Base-by-base conservation (phyloP, 2,113 vertebrate species). In the Aythya baeri region DNA sequence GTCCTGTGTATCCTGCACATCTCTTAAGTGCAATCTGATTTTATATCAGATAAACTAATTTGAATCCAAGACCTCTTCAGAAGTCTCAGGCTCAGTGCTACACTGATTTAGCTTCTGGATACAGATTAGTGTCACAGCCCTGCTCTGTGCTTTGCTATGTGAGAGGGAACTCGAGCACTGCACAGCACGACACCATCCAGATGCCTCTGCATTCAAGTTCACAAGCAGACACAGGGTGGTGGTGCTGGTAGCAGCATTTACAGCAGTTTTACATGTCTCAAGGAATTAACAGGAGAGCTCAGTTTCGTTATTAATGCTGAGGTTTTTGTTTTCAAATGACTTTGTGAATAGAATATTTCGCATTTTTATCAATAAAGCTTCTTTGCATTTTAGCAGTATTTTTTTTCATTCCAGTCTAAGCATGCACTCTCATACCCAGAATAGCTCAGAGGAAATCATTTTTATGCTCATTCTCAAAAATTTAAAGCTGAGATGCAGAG, bases 1-100 rank as follows among this genome's bases (percentile, higher is more conserved):
- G 32, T 54, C 25, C 14, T 7, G 3, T 1, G 4, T 23, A 46
- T 14, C 17, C 41, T 68, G n/a, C 57, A 32, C 0, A 0, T 16
- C n/a, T 55, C 7, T 62, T 44, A 49, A 63, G 17, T 2, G 1
- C 4, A 8, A 13, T 5, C 44, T 65, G 22, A 75, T 77, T 62
- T 80, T 59, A 94, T 1, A 1, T 11, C 54, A 31, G 34, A 55
- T 26, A 44, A 73, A 49, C 34, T 32, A 57, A 77, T 25, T 7
- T 38, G 75, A 71, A 85, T 4, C 71, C 63, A 80, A 44, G 4
- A 9, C 32, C 38, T 50, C 11, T 50, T 50, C n/a, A n/a, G 43
- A 2, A 59, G 10, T 59, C 9, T 62, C 32, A 75, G 7, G 32
- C 49, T 72, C 41, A 36, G 29, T 13, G 29, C 15, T n/a, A 11